These are phyloP conservation scores for Pyrocephalus nanus DNA, from an alignment of 2,797 vertebrate species.

Conservation along the genomic window DNA sequence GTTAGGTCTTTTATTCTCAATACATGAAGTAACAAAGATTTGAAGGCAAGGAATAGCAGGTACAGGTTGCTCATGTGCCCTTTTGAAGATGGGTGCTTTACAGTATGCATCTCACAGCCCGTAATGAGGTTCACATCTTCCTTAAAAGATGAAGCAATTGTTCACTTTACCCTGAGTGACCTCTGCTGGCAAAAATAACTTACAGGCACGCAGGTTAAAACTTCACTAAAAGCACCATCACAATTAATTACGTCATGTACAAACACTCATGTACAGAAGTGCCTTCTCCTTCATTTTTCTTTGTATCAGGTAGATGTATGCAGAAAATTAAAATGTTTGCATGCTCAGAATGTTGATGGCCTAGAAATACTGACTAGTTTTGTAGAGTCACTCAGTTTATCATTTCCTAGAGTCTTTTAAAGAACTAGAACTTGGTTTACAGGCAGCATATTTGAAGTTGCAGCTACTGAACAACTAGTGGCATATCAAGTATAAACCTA, in stretches of 20 bases:
- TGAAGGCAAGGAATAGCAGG: not conserved
- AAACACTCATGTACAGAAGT: accelerated
- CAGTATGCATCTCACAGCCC: not conserved
- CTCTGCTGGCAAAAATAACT: slow-evolving; percentile 71
- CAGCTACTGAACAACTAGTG: not conserved
- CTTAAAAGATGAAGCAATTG: slow-evolving; percentile 32
- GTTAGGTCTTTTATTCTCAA: not conserved
- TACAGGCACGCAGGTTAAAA: not conserved
- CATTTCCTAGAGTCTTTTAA: not conserved
- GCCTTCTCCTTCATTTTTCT: not conserved
- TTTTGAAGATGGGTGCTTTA: not conserved
- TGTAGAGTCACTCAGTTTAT: not conserved
- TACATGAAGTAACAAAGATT: not conserved
- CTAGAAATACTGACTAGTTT: not conserved
- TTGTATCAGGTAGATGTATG: not conserved
- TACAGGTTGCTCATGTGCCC: not conserved
- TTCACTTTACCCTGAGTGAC: slow-evolving; percentile 75
- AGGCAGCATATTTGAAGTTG: not conserved
- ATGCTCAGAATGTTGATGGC: not conserved
- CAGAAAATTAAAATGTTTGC: not conserved
- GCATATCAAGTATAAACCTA: not conserved
- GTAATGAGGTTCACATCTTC: not conserved
- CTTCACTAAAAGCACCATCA: not conserved
- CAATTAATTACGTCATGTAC: accelerated
- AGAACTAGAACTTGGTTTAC: not conserved